Base-by-base conservation (phyloP, 2,888 invertebrate species). In the Aspidiotus rigidus region DNA sequence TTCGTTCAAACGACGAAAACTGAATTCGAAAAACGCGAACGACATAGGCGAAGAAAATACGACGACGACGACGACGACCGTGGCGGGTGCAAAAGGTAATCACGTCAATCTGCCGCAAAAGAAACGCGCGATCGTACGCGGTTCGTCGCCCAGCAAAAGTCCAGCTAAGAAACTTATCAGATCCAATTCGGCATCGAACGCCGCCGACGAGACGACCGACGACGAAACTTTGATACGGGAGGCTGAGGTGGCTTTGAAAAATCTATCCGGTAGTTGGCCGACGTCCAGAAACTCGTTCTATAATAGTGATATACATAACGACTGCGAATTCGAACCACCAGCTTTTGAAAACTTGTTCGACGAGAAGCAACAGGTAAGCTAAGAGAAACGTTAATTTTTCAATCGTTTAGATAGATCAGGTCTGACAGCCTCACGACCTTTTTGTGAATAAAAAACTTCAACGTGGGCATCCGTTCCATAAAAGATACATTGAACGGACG, bases 231-330 rank as follows among this genome's bases (percentile, higher is more conserved):
- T 91, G 69, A 90, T 93, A 72, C 82, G 90, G 64, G 93, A 93
- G 78, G 92, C 93, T 3, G 92, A 93, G 77, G 90, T 90, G 1
- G 92, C 92, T 0, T 78, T 93, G 42, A 89, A 90, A 77, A 89
- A 89, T 74, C 80, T 93, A n/a, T 90, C 92, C 0, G 72, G 72
- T 15, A 90, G 87, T 77, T 91, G 91, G 88, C 85, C 87, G 7
- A 88, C 88, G 13, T 85, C 85, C 40, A 79, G 86, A 61, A 83
- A 83, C 66, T 76, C 81, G 9, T 76, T 79, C 71, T 86, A 86
- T 75, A 85, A 85, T 69, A 80, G 84, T 66, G 78, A 78, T 9
- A 84, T 84, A 72, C 85, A 85, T 72, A 86, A 87, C 69, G 75
- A 74, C 75, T 89, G 90, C 73, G 77, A 77, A 70, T 80, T 79